Conservation (phyloP, 2,888 invertebrate genomes). For the Lasioglossum zephyrum region DNA sequence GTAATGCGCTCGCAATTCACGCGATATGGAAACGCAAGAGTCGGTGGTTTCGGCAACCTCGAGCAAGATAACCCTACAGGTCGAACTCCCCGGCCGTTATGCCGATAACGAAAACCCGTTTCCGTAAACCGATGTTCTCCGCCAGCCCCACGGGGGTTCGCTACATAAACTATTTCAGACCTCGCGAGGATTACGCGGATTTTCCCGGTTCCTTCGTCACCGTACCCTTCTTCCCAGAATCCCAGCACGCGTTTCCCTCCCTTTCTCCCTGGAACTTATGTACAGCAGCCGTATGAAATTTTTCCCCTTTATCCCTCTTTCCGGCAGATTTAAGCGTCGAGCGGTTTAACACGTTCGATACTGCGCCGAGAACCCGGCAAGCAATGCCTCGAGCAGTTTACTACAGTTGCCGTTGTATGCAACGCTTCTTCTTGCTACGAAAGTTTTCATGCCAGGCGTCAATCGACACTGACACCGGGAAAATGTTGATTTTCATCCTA, state of each 20-base stretch:
- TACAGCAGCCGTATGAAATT: conserved; percentile 14
- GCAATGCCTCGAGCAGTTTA: background rate
- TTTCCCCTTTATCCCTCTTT: conserved; percentile 22
- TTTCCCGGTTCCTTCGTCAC: conserved; percentile 51
- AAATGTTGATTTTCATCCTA: conserved; percentile 1
- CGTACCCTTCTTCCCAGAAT: background rate
- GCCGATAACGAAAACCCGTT: conserved; percentile 75
- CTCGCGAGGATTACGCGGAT: conserved; percentile 73
- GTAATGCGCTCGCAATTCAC: conserved; percentile 35
- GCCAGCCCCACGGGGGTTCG: conserved; percentile 55
- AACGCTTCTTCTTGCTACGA: background rate
- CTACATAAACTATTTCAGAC: conserved; percentile 73
- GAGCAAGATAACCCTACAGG: conserved; percentile 72
- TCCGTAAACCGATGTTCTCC: conserved; percentile 71
- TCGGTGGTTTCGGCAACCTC: conserved; percentile 45
- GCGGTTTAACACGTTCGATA: conserved; percentile 3
- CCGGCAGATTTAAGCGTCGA: conserved; percentile 12
- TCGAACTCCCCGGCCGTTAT: conserved; percentile 68
- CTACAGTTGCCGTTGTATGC: background rate
- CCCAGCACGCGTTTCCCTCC: background rate
- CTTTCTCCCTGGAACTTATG: background rate
- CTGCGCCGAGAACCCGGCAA: background rate
- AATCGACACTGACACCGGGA: background rate
- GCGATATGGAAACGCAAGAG: conserved; percentile 43
- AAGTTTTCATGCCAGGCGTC: background rate